Conservation (phyloP, 1,140 invertebrate species). For the Orchestia grillus region DNA sequence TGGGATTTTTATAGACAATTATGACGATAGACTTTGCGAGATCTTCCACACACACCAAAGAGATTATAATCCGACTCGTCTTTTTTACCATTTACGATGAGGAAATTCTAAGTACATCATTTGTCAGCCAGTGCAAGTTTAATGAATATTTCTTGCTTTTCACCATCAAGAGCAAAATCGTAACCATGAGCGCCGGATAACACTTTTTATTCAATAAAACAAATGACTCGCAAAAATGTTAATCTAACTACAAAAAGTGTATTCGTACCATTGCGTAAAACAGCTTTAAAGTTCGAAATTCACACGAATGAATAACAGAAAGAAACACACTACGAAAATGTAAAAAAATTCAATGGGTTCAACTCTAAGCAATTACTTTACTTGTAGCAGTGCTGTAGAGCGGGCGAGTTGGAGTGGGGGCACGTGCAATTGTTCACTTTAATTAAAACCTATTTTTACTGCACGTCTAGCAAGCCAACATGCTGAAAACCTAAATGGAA, state of each 20-base stretch:
- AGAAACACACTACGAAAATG: too few species aligned
- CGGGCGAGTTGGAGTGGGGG: too few species aligned
- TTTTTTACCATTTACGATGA: background rate
- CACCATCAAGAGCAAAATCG: background rate
- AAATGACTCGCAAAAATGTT: background rate
- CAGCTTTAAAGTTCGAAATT: too few species aligned
- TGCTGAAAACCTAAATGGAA: too few species aligned
- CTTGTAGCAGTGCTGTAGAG: too few species aligned
- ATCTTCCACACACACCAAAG: background rate
- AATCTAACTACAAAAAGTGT: background rate
- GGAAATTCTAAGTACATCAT: background rate
- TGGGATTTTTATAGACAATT: background rate
- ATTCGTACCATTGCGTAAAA: background rate
- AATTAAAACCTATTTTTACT: too few species aligned
- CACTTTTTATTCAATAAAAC: background rate
- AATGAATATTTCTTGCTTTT: background rate
- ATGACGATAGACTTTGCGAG: background rate
- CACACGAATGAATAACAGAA: too few species aligned
- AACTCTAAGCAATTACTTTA: too few species aligned
- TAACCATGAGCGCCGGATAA: background rate
- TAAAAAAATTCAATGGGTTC: too few species aligned
- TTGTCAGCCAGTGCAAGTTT: background rate
- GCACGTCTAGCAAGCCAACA: too few species aligned
- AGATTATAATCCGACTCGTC: background rate
- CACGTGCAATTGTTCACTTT: too few species aligned